Evolutionary conservation across 1,140 invertebrate species (phyloP).

Genomic region (Drepana arcuata): DNA sequence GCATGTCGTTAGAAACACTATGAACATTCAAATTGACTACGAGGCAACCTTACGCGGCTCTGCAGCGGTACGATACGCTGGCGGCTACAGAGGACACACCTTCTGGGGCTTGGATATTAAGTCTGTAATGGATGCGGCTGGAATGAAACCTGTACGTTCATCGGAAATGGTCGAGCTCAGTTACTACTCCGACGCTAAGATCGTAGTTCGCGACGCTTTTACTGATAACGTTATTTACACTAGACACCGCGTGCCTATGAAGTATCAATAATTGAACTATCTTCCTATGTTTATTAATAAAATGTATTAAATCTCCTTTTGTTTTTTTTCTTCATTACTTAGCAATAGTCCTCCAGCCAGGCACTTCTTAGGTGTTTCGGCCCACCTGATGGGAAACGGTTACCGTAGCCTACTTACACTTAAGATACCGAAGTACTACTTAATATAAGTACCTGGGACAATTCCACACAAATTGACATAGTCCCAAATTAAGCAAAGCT

Average conservation of each 20-base stretch:
- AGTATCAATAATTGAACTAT: neutral
- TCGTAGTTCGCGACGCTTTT: slow-evolving; percentile 18
- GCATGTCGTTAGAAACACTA: slow-evolving; percentile 11
- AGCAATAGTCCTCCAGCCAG: no score
- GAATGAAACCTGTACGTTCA: slow-evolving; percentile 10
- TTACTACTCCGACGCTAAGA: slow-evolving; percentile 20
- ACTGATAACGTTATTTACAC: neutral
- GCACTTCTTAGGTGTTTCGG: no score
- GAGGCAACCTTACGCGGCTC: slow-evolving; percentile 24
- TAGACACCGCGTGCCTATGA: neutral
- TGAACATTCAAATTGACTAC: slow-evolving; percentile 27
- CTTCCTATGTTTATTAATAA: neutral
- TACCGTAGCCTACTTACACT: no score
- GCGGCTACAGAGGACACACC: slow-evolving; percentile 21
- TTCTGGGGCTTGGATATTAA: slow-evolving; percentile 30
- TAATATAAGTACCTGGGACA: no score
- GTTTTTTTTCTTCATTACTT: no score
- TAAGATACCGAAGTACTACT: no score
- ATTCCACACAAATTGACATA: no score
- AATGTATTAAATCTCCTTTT: no score
- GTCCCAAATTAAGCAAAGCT: no score
- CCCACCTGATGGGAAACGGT: no score
- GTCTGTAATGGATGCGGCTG: slow-evolving; percentile 13
- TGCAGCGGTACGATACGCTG: slow-evolving; percentile 25
- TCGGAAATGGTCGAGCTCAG: slow-evolving; percentile 23